Percentiles rank a stretch among this genome's conserved stretches.
Evolutionary conservation across 2,113 vertebrate genomes (phyloP).

Genomic region (Genyomyrus donnyi): DNA sequence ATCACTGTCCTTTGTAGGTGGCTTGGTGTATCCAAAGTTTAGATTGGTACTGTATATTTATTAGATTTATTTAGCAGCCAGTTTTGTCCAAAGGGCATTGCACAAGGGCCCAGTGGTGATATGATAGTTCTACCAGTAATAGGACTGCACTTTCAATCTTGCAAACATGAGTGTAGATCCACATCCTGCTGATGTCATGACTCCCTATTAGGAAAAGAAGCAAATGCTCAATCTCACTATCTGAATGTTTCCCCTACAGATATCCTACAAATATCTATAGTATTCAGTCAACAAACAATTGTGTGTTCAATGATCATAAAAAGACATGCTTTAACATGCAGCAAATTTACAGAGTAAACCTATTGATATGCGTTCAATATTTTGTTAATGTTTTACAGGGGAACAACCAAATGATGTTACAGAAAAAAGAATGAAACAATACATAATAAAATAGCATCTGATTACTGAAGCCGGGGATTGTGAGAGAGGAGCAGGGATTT

Average conservation of each 20-base stretch:
- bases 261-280: not conserved
- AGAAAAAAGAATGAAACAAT: not conserved
- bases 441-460: not conserved
- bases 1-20: not conserved
- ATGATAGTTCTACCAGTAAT: not conserved
- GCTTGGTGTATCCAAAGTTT: not conserved
- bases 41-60: not conserved
- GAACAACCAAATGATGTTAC: not conserved
- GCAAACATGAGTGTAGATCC: not conserved
- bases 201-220: not conserved
- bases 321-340: not conserved
- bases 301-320: not conserved
- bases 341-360: not conserved
- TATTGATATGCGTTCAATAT: not conserved
- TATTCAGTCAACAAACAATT: not conserved
- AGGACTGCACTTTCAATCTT: not conserved
- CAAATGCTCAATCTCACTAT: not conserved
- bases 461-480: not conserved
- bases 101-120: not conserved
- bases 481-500: not conserved
- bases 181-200: not conserved
- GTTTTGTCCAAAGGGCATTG: not conserved
- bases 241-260: not conserved
- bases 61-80: not conserved
- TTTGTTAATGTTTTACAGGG: not conserved